Conservation (phyloP, 1,140 invertebrate species). For the Drosophila pachea region DNA sequence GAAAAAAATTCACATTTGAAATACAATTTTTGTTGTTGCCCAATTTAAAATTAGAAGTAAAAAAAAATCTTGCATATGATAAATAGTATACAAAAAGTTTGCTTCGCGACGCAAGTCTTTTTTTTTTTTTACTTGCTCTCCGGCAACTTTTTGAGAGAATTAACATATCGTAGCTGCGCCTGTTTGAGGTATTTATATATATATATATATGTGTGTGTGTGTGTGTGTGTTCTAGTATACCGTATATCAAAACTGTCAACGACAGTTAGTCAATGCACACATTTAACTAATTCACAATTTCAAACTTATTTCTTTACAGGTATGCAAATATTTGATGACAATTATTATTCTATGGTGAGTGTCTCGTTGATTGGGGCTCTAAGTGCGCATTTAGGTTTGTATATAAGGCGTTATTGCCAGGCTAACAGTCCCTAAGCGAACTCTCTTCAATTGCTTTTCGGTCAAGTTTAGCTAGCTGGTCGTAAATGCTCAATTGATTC, state of each 20-base stretch:
- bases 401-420: slow-evolving; percentile 36
- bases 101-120: too few relatives aligned
- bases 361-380: slow-evolving; percentile 35
- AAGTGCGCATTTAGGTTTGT: slow-evolving; percentile 44
- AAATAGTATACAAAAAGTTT: slow-evolving; percentile 27
- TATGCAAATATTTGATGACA: slow-evolving; percentile 40
- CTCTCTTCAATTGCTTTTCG: slow-evolving; percentile 15
- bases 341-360: slow-evolving; percentile 56
- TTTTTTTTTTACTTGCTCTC: too few relatives aligned
- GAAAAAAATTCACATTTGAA: slow-evolving; percentile 46
- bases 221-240: neutral
- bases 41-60: slow-evolving; percentile 14
- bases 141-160: too few relatives aligned
- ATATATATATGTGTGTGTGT: too few relatives aligned
- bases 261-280: slow-evolving; percentile 8
- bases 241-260: neutral
- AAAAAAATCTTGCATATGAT: slow-evolving; percentile 39
- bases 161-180: too few relatives aligned
- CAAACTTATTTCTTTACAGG: slow-evolving; percentile 43
- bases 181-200: too few relatives aligned
- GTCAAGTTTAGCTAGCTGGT: slow-evolving; percentile 14
- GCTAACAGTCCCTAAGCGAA: slow-evolving; percentile 18
- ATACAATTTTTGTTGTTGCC: slow-evolving; percentile 43
- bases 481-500: slow-evolving; percentile 12
- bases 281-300: slow-evolving; percentile 22